Conservation (phyloP, 2,888 invertebrate genomes). For the Agrochola lychnidis region DNA sequence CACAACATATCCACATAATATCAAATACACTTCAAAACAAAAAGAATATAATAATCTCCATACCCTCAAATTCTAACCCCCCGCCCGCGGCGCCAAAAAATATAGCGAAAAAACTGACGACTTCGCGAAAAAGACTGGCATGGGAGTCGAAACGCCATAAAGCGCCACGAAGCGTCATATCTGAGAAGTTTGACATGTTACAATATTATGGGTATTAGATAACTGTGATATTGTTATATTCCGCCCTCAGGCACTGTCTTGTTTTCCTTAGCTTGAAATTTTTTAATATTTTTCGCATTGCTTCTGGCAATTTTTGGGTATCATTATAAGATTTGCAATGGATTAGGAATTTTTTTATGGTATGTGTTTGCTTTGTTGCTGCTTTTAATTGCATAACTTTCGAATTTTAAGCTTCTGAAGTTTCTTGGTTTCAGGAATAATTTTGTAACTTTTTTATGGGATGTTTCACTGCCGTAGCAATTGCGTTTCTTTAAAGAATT, state of each 20-base stretch:
- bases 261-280: slow-evolving; percentile 70
- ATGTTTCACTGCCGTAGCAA: neutral
- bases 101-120: slow-evolving; percentile 64
- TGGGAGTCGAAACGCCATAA: slow-evolving; percentile 75
- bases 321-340: slow-evolving; percentile 65
- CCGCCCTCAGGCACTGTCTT: slow-evolving; percentile 63
- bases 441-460: neutral
- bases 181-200: slow-evolving; percentile 87
- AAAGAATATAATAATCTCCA: slow-evolving; percentile 43
- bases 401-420: neutral
- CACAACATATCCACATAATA: neutral
- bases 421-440: neutral
- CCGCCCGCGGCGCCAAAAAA: slow-evolving; percentile 37
- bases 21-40: slow-evolving; percentile 33
- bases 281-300: slow-evolving; percentile 72
- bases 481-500: neutral
- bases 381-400: slow-evolving; percentile 47
- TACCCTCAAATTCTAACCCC: slow-evolving; percentile 37
- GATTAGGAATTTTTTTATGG: slow-evolving; percentile 43
- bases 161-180: slow-evolving; percentile 79
- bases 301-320: slow-evolving; percentile 64
- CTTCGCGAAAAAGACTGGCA: slow-evolving; percentile 73
- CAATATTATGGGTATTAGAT: slow-evolving; percentile 88
- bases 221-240: slow-evolving; percentile 77
- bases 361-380: slow-evolving; percentile 33